Conservation (phyloP, 2,888 invertebrate species). For the Sturmia bella region DNA sequence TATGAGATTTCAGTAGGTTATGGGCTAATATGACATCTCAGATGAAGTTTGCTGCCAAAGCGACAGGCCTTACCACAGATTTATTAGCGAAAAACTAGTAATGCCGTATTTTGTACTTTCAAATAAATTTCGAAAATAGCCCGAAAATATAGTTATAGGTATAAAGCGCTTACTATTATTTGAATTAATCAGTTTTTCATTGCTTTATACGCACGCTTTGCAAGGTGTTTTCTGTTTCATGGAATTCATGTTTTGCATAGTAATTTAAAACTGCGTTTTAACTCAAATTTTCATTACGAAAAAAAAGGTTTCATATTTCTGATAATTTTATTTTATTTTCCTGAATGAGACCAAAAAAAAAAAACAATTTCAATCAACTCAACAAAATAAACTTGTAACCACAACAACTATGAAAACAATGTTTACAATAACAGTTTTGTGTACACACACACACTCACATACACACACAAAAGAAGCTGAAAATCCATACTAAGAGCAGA, state of each 20-base stretch:
- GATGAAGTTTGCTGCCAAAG: neutral
- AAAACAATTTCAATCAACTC: conserved; percentile 50
- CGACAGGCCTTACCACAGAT: too few species aligned
- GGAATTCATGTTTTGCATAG: neutral
- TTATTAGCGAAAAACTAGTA: too few species aligned
- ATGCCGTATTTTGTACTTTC: too few species aligned
- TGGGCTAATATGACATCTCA: conserved; percentile 2
- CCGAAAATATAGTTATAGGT: too few species aligned
- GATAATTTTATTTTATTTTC: conserved; percentile 17
- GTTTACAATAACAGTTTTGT: conserved; percentile 55
- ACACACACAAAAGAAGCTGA: neutral
- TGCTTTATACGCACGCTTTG: too few species aligned
- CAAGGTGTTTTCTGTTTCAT: too few species aligned
- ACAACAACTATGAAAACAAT: conserved; percentile 38
- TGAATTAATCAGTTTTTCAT: too few species aligned
- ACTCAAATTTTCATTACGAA: neutral
- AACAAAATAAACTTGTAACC: conserved; percentile 58
- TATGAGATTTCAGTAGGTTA: neutral
- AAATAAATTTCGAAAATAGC: too few species aligned
- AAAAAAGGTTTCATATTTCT: conserved; percentile 2
- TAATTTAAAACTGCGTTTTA: neutral
- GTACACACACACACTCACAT: neutral
- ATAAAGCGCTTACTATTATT: too few species aligned
- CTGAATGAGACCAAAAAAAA: conserved; percentile 52
- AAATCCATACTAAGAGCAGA: neutral